Evolutionary conservation across 2,797 vertebrate genomes (phyloP).

Genomic region (Uromys caudimaculatus): DNA sequence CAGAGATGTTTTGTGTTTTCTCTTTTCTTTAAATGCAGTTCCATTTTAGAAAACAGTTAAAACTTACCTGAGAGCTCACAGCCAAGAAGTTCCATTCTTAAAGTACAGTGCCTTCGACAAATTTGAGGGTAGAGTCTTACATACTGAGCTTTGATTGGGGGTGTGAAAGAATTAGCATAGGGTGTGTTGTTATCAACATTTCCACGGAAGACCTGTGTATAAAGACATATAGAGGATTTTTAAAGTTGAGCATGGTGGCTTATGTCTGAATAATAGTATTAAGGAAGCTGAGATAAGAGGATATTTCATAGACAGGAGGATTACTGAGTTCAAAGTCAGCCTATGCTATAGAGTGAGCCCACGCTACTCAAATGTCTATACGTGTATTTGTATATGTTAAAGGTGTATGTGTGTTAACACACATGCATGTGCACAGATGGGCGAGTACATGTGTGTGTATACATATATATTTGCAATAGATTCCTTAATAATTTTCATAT

Average conservation of each 20-base stretch:
- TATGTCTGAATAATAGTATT: background rate
- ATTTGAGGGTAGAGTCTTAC: constrained; percentile 98
- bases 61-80: constrained; percentile 96
- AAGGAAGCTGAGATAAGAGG: background rate
- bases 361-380: background rate
- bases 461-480: background rate
- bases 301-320: background rate
- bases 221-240: constrained; percentile 15
- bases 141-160: constrained; percentile 97
- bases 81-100: constrained; percentile 98
- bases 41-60: background rate
- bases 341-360: background rate
- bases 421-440: background rate
- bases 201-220: constrained; percentile 94
- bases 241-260: background rate
- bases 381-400: background rate
- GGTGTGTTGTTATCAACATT: constrained; percentile 98
- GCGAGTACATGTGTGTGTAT: background rate
- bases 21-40: background rate
- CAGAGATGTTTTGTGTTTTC: background rate
- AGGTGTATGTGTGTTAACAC: background rate
- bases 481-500: constrained; percentile 33
- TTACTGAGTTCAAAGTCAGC: background rate
- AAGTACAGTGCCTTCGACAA: constrained; percentile 97
- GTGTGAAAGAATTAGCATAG: constrained; percentile 97